phyloP scores from a whole-genome alignment of 1,140 invertebrate species.

The Lordiphosa clarofinis region DNA sequence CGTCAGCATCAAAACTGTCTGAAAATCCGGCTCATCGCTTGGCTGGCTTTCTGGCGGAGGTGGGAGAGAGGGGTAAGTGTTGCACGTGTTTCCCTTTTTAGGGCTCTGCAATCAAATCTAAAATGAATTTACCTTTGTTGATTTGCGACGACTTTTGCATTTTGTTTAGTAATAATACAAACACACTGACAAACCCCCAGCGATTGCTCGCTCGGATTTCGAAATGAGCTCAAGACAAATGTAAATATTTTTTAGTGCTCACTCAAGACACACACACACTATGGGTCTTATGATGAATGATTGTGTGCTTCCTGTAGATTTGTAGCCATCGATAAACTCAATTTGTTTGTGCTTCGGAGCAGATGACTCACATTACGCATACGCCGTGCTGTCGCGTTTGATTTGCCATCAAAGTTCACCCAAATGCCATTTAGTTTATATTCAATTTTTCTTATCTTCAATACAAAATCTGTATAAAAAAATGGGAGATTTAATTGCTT shows the following conservation, averaged over 20 bases:
- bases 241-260: constrained; percentile 68
- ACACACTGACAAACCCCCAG: constrained; percentile 36
- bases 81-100: constrained; percentile 64
- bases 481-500: constrained; percentile 32
- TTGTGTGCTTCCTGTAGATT: constrained; percentile 66
- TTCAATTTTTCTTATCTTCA: constrained; percentile 37
- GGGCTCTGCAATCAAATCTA: constrained; percentile 57
- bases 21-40: neutral
- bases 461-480: constrained; percentile 3
- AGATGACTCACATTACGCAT: constrained; percentile 37
- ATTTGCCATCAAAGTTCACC: neutral
- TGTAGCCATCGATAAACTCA: constrained; percentile 70
- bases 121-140: constrained; percentile 75
- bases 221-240: constrained; percentile 70
- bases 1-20: constrained; percentile 32
- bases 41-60: constrained; percentile 4
- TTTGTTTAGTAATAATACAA: constrained; percentile 48
- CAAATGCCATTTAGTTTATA: constrained; percentile 32
- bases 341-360: constrained; percentile 51
- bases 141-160: constrained; percentile 68
- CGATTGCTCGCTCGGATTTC: constrained; percentile 58
- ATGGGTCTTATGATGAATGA: constrained; percentile 57
- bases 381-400: constrained; percentile 6
- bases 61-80: constrained; percentile 33
- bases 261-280: constrained; percentile 26